Conservation (phyloP, 92 coral and sea anemone species). For the Epizoanthus stellaris region DNA sequence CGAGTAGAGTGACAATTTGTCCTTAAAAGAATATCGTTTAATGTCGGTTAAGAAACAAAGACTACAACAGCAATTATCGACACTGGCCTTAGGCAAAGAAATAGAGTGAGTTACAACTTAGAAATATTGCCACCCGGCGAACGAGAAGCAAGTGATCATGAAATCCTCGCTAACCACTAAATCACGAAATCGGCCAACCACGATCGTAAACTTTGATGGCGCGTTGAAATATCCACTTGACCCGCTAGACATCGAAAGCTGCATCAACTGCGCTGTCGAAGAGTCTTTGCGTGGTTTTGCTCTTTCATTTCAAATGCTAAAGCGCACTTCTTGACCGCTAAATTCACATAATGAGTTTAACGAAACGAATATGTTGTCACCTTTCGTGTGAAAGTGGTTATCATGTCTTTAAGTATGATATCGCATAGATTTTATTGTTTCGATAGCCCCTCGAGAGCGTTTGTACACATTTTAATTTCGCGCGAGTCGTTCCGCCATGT, state of each 20-base stretch:
- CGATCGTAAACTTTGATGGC: conserved; percentile 28
- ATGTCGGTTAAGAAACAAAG: conserved; percentile 69
- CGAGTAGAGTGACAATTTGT: conserved; percentile 58
- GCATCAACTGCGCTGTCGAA: not conserved
- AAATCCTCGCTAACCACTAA: conserved; percentile 17
- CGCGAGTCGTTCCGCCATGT: conserved; percentile 45
- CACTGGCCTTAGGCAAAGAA: conserved; percentile 50
- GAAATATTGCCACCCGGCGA: conserved; percentile 29
- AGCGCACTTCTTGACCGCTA: conserved; percentile 37
- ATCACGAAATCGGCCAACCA: conserved; percentile 33
- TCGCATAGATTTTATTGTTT: conserved; percentile 47
- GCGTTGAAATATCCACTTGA: conserved; percentile 44
- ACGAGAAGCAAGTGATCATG: conserved; percentile 43
- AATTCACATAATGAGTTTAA: conserved; percentile 41
- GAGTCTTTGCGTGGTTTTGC: conserved; percentile 33
- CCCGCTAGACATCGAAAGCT: conserved; percentile 19
- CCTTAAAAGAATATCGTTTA: conserved; percentile 74
- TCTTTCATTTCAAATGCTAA: conserved; percentile 31
- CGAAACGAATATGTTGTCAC: conserved; percentile 47
- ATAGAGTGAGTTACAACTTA: conserved; percentile 28
- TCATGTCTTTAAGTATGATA: conserved; percentile 38
- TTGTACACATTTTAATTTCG: conserved; percentile 15
- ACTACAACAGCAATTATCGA: conserved; percentile 47
- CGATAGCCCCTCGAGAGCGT: conserved; percentile 42
- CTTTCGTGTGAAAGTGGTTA: conserved; percentile 44